These are phyloP conservation scores for Oceanodroma leucorhoa DNA, from an alignment of 2,797 vertebrate genomes.

Conservation along the genomic window DNA sequence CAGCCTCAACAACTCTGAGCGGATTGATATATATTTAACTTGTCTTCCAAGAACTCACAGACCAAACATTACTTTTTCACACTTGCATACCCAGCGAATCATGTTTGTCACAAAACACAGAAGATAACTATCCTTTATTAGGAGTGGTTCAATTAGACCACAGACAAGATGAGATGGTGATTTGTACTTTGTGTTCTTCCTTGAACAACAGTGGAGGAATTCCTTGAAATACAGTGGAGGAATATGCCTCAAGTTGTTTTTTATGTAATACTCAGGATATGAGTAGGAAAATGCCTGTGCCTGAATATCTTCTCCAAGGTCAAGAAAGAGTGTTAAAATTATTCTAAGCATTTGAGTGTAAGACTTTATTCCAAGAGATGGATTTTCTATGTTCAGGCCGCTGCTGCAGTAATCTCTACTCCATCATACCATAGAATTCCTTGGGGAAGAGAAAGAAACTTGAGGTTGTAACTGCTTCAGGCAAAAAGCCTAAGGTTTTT, in stretches of 20 bases:
- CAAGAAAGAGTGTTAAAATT: neutral
- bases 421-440: neutral
- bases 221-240: neutral
- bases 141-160: neutral
- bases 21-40: neutral
- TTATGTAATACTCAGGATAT: neutral
- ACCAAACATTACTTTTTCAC: neutral
- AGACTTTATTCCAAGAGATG: neutral
- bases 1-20: neutral
- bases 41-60: neutral
- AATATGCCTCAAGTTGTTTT: neutral
- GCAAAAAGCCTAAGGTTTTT: neutral
- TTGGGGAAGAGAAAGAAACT: neutral
- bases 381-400: neutral
- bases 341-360: neutral
- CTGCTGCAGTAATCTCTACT: neutral
- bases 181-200: neutral
- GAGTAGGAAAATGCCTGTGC: neutral
- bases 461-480: neutral
- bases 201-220: neutral
- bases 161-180: neutral
- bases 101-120: neutral
- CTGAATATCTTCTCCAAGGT: neutral
- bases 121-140: neutral
- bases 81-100: neutral